phyloP scores from a whole-genome alignment of 2,797 vertebrate species.

The Potorous gilbertii region DNA sequence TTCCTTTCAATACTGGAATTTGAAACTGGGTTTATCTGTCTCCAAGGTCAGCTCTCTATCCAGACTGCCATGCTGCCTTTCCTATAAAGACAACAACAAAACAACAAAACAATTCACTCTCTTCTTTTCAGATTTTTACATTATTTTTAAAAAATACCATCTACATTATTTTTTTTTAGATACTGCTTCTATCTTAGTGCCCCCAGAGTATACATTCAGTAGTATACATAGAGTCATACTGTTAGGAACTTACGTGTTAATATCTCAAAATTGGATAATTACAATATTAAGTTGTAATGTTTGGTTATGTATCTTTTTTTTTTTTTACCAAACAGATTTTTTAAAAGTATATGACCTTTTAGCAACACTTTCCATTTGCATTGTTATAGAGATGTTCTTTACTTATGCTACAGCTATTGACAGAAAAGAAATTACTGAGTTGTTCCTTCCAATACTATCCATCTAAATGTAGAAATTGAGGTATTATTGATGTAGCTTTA shows the following conservation, averaged over 20 bases:
- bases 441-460: background rate
- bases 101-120: background rate
- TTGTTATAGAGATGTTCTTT: background rate
- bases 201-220: background rate
- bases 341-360: background rate
- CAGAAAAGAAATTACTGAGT: background rate
- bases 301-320: constrained; percentile 28
- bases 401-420: constrained; percentile 7
- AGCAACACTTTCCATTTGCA: constrained; percentile 5
- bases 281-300: background rate
- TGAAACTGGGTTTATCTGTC: background rate
- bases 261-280: background rate
- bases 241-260: background rate
- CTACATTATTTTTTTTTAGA: background rate
- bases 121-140: background rate
- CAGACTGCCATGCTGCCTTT: background rate
- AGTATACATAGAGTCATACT: background rate
- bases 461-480: background rate
- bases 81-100: too few relatives aligned
- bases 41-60: background rate
- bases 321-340: constrained; percentile 1
- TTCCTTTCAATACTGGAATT: background rate
- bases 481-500: background rate
- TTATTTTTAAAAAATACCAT: background rate
- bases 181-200: constrained; percentile 20